phyloP scores from a whole-genome alignment of 2,888 invertebrate genomes.

The Sclerodermus sp. region DNA sequence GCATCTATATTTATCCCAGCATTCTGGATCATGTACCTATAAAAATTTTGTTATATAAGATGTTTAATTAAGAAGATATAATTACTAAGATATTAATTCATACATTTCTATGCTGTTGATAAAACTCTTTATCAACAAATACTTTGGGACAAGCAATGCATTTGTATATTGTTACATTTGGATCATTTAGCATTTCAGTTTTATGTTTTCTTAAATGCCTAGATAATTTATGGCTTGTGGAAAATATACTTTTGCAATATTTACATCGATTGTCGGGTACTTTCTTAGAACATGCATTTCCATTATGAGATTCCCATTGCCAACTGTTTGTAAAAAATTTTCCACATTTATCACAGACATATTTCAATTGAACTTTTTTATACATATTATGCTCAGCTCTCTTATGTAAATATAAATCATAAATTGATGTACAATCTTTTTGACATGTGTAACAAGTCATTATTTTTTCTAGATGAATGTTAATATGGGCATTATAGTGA shows the following conservation, averaged over 20 bases:
- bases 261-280: constrained; percentile 28
- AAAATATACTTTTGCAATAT: constrained; percentile 27
- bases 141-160: constrained; percentile 38
- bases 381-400: constrained; percentile 25
- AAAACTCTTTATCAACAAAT: constrained; percentile 37
- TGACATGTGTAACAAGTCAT: constrained; percentile 25
- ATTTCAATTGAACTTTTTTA: constrained; percentile 28
- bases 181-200: constrained; percentile 34
- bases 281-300: constrained; percentile 25
- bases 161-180: constrained; percentile 25
- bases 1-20: constrained; percentile 30
- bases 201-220: constrained; percentile 34
- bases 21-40: constrained; percentile 33
- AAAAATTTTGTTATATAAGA: too few species aligned
- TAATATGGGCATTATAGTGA: constrained; percentile 21
- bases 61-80: background rate
- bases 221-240: constrained; percentile 28
- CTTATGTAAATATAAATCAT: constrained; percentile 31
- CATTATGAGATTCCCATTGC: constrained; percentile 31
- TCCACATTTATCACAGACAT: constrained; percentile 32
- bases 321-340: constrained; percentile 30
- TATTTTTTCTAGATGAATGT: constrained; percentile 23
- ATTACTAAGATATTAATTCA: constrained; percentile 11
- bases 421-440: constrained; percentile 24
- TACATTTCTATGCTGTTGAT: constrained; percentile 37